Percentiles rank a stretch among this genome's conserved stretches.
Conservation (phyloP, 2,113 vertebrate species). For the Misgurnus mizolepis region DNA sequence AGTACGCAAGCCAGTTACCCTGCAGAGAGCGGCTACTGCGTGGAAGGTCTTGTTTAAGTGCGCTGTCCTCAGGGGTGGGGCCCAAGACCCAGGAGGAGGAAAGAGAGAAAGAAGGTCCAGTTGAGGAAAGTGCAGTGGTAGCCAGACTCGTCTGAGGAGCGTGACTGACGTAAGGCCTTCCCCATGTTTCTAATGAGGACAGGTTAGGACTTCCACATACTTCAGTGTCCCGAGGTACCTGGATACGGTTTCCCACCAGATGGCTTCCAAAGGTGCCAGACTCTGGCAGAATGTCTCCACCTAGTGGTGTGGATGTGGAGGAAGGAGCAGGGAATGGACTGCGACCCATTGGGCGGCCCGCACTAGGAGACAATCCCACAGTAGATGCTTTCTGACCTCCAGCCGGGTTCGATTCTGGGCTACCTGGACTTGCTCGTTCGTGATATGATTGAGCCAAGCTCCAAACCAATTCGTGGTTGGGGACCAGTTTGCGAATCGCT, state of each 20-base stretch:
- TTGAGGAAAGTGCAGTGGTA: conserved; percentile 63
- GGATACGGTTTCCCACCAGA: conserved; percentile 94
- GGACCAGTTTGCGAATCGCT: conserved; percentile 80
- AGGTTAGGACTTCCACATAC: conserved; percentile 58
- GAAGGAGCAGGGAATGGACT: conserved; percentile 68
- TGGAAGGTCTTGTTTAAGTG: conserved; percentile 88
- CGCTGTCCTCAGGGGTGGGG: conserved; percentile 74
- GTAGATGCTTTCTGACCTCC: conserved; percentile 59
- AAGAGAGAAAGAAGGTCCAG: conserved; percentile 60
- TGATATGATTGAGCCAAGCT: conserved; percentile 84
- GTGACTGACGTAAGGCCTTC: conserved; percentile 58
- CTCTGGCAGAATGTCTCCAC: conserved; percentile 76
- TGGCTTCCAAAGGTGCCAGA: conserved; percentile 94
- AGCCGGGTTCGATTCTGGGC: conserved; percentile 56
- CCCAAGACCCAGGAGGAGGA: conserved; percentile 67
- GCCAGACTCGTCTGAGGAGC: conserved; percentile 50
- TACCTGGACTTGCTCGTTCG: conserved; percentile 77
- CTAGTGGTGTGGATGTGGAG: conserved; percentile 56
- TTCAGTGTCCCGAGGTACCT: conserved; percentile 80
- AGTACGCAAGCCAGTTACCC: conserved; percentile 98
- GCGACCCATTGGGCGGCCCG: conserved; percentile 58
- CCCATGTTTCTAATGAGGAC: conserved; percentile 67
- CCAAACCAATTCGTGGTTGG: conserved; percentile 87
- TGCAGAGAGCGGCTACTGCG: conserved; percentile 86
- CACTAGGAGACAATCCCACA: conserved; percentile 40